Conservation (phyloP, 2,797 vertebrate species). For the Molossus molossus region DNA sequence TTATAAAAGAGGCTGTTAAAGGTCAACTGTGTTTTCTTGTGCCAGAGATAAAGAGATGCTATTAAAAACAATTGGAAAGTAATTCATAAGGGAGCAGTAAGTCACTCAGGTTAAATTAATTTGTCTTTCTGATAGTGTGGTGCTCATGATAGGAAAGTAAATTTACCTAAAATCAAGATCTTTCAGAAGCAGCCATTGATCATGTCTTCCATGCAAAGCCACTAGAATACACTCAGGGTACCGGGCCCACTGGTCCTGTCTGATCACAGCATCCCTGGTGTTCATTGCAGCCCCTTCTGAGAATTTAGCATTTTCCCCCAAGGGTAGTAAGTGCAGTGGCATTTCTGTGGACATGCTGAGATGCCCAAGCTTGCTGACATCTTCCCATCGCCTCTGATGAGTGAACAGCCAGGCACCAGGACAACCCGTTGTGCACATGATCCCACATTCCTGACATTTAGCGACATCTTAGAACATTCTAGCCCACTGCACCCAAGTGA, state of each 20-base stretch:
- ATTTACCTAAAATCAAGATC: slow-evolving; percentile 80
- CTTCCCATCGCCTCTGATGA: background rate
- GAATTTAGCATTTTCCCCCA: slow-evolving; percentile 63
- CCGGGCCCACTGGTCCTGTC: background rate
- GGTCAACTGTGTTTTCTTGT: slow-evolving; percentile 78
- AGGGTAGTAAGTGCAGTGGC: background rate
- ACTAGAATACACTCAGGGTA: background rate
- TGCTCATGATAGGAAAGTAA: slow-evolving; percentile 81
- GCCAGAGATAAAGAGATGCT: slow-evolving; percentile 80
- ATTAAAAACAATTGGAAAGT: slow-evolving; percentile 83
- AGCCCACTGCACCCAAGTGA: background rate
- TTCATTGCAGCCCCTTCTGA: slow-evolving; percentile 26
- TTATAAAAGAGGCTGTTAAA: slow-evolving; percentile 83
- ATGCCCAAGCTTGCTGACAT: background rate
- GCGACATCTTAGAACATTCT: background rate
- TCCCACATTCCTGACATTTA: slow-evolving; percentile 44
- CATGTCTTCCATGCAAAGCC: slow-evolving; percentile 11
- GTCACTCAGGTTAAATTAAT: slow-evolving; percentile 81
- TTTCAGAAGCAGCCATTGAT: slow-evolving; percentile 78
- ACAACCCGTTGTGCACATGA: background rate
- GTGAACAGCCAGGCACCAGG: background rate
- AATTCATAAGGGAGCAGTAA: slow-evolving; percentile 81
- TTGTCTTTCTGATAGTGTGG: slow-evolving; percentile 81
- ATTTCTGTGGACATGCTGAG: slow-evolving; percentile 52
- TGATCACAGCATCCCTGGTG: slow-evolving; percentile 31